Evolutionary conservation across 2,888 invertebrate genomes (phyloP), one percentile per base, ranked within the genome.

Genomic region (Scrobipalpa costella): DNA sequence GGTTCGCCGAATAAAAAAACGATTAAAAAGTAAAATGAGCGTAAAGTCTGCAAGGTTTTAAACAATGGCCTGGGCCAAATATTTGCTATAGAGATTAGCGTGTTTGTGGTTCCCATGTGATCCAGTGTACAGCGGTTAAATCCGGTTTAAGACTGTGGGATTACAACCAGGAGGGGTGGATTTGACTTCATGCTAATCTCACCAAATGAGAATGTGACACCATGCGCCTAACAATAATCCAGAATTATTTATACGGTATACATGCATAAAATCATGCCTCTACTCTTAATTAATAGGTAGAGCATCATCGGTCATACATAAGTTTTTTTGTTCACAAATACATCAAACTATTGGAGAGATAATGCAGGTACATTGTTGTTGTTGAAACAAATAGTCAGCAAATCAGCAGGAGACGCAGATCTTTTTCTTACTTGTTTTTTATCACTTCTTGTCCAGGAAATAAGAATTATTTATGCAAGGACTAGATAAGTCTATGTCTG

Each of bases 31-130:
- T 71, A 69, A 72, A 74, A 76, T 74, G 73, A 68, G 64, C 64
- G 73, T 78, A 78, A 76, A 78, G 75, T 73, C 69, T 69, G 75
- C 76, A 75, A 75, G 74, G 75, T 80, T 80, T 84, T 77, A 81
- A 86, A 88, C 86, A 87, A 88, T 85, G 81, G 79, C 67, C 75
- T 74, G 68, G 73, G 75, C 71, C 68, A 69, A 70, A 74, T 84
- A 81, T 89, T 89, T 86, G 83, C 75, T 66, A 70, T 76, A 71
- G 83, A 83, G n/a, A 84, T 88, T 85, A 87, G 78, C 80, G 67
- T 87, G 81, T 89, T 88, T 88, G 85, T 78, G 76, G 78, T 88
- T 88, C 87, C 80, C 87, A 84, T 86, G 80, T 77, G 79, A 79
- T 79, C 76, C 76, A 72, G 71, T 74, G 38, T 13, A 38, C n/a